These are phyloP conservation scores for Neolamprologus devosi DNA, from an alignment of 2,113 vertebrate genomes.

Conservation along the genomic window DNA sequence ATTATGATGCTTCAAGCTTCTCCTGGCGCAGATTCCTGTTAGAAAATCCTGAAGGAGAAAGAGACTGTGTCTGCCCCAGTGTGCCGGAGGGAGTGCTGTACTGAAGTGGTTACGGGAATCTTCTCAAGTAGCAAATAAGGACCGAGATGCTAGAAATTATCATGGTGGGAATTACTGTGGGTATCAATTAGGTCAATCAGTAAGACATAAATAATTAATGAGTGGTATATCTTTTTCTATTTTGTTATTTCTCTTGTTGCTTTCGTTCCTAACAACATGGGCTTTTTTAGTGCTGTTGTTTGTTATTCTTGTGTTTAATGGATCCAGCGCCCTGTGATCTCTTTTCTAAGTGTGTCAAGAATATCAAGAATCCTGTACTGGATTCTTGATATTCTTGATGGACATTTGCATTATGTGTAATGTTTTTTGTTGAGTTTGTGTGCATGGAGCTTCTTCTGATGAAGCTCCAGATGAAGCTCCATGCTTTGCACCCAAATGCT, in stretches of 20 bases:
- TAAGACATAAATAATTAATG: background rate
- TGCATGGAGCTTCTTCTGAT: background rate
- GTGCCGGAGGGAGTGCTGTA: background rate
- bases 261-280: background rate
- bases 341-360: background rate
- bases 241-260: background rate
- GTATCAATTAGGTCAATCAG: background rate
- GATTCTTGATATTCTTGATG: constrained; percentile 42
- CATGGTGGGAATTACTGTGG: background rate
- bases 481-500: background rate
- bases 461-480: background rate
- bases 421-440: constrained; percentile 88
- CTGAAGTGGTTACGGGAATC: constrained; percentile 47
- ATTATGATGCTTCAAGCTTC: background rate
- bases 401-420: constrained; percentile 83
- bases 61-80: constrained; percentile 9
- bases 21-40: background rate
- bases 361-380: background rate
- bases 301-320: background rate
- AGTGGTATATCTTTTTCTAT: background rate
- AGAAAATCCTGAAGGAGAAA: background rate
- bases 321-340: background rate
- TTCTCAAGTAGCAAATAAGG: constrained; percentile 23
- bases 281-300: background rate
- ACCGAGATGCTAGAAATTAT: background rate